Conservation (phyloP, 2,113 vertebrate species). For the Hypomesus transpacificus region DNA sequence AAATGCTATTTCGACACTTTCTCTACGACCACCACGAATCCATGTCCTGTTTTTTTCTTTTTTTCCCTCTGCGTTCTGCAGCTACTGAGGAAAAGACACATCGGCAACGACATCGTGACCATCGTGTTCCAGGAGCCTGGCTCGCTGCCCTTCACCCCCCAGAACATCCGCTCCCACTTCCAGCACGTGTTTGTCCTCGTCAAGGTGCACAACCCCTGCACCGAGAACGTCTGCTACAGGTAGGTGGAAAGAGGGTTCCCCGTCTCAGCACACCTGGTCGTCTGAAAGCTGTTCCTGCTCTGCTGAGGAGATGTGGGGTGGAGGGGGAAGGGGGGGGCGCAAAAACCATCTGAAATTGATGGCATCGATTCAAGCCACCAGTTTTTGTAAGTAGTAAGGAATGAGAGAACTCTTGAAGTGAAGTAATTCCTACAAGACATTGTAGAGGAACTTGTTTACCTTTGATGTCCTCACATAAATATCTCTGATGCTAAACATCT, state of each 20-base stretch:
- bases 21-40: too few species aligned
- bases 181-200: conserved; percentile 98
- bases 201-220: conserved; percentile 93
- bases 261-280: background rate
- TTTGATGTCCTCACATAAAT: conserved; percentile 49
- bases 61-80: conserved; percentile 56
- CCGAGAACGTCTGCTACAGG: conserved; percentile 97
- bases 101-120: conserved; percentile 98
- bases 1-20: too few species aligned
- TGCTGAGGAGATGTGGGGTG: background rate
- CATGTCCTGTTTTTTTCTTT: background rate
- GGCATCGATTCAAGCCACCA: conserved; percentile 19
- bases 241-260: conserved; percentile 60
- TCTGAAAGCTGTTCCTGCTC: background rate
- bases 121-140: conserved; percentile 98
- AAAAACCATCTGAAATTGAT: background rate
- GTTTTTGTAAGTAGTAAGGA: conserved; percentile 2
- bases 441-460: conserved; percentile 33
- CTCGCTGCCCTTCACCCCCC: conserved; percentile 93
- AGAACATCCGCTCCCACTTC: conserved; percentile 96
- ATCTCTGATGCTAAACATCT: conserved; percentile 36
- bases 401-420: background rate
- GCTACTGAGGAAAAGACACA: conserved; percentile 96
- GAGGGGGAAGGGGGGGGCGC: too few species aligned
- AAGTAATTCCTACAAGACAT: conserved; percentile 30